These are phyloP conservation scores for Tupaia chinensis DNA, from an alignment of 2,113 vertebrate genomes.

Conservation along the genomic window DNA sequence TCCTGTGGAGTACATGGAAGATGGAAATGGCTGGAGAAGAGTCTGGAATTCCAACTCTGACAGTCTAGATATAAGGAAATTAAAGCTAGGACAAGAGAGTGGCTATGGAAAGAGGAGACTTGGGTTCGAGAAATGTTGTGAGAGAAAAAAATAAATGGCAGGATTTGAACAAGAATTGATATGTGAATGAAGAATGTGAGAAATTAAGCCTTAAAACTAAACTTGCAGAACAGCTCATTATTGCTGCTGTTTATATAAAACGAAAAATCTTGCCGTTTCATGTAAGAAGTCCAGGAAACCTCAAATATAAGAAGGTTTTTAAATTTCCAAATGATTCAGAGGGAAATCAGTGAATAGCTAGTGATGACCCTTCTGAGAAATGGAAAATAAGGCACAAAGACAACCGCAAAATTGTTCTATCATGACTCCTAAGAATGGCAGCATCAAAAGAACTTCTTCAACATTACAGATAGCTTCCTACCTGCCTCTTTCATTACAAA, in stretches of 20 bases:
- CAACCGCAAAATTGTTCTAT: background rate
- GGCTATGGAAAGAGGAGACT: background rate
- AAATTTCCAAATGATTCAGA: background rate
- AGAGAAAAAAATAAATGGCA: background rate
- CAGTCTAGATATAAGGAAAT: background rate
- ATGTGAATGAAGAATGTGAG: background rate
- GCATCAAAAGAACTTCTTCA: background rate
- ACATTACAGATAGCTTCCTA: background rate
- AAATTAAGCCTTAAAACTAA: conserved; percentile 4
- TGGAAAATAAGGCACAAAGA: background rate
- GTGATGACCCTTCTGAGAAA: background rate
- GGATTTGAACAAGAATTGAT: background rate
- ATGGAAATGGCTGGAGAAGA: background rate
- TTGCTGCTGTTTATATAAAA: background rate
- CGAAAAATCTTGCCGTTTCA: background rate
- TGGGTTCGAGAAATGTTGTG: background rate
- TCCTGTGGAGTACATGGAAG: background rate
- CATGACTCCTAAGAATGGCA: background rate
- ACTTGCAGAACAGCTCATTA: background rate
- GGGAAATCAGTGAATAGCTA: background rate
- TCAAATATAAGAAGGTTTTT: background rate
- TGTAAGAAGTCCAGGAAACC: background rate
- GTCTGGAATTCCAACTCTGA: background rate
- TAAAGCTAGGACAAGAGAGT: background rate
- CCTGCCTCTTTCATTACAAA: background rate